Evolutionary conservation across 92 coral and sea anemone species (phyloP).

Genomic region (Epizoanthus fatuus): DNA sequence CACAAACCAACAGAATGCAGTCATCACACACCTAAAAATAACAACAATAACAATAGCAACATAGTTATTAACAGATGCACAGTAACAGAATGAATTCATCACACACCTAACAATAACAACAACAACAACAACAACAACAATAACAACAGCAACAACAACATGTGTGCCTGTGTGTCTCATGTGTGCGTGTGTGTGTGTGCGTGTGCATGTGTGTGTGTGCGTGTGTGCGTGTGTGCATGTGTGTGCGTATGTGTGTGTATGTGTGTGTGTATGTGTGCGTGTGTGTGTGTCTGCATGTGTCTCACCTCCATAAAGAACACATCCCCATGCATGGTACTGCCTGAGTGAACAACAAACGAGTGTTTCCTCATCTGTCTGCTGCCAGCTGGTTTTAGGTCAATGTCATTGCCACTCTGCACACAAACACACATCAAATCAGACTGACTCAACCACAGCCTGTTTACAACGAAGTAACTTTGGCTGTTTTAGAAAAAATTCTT

Average conservation of each 20-base stretch:
- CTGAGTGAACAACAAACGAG: conserved; percentile 98
- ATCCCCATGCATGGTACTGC: conserved; percentile 94
- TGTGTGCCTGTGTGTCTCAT: neutral
- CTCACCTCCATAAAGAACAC: conserved; percentile 99
- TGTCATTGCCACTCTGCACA: conserved; percentile 92
- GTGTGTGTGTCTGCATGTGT: neutral
- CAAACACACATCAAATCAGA: neutral
- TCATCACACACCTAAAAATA: conserved; percentile 89
- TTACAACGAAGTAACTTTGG: neutral
- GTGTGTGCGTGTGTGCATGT: neutral
- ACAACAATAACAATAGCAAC: neutral
- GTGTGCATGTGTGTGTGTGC: neutral
- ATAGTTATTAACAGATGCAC: neutral
- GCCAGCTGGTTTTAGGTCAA: conserved; percentile 95
- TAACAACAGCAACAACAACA: too few species aligned
- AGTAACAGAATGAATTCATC: conserved; percentile 93
- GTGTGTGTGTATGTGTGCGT: neutral
- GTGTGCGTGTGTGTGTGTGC: too few species aligned
- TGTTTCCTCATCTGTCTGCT: conserved; percentile 95
- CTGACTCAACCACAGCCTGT: neutral
- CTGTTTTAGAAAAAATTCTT: too few species aligned
- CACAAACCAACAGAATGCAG: conserved; percentile 60
- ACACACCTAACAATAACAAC: conserved; percentile 73
- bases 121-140: neutral
- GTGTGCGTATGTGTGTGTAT: too few species aligned